These are phyloP conservation scores for Rissa tridactyla DNA, from an alignment of 2,113 vertebrate genomes.

Conservation along the genomic window DNA sequence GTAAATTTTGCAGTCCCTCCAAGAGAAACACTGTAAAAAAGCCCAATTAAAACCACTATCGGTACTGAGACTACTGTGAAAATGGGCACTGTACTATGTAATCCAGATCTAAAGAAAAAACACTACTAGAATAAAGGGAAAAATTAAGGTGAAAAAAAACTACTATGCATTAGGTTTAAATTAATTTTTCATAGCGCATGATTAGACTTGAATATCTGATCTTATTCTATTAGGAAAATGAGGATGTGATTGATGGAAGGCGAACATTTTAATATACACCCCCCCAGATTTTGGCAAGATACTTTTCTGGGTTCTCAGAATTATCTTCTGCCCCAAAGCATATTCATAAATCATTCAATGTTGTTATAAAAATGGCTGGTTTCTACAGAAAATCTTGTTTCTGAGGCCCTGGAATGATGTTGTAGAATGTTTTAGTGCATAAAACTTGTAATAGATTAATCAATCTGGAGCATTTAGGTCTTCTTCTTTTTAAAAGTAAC, in stretches of 20 bases:
- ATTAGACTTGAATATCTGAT: conserved; percentile 54
- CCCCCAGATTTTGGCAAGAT: conserved; percentile 22
- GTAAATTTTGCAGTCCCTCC: background rate
- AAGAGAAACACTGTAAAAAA: background rate
- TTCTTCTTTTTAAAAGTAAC: conserved; percentile 31
- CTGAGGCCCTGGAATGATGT: conserved; percentile 18
- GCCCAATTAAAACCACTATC: background rate
- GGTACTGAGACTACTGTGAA: background rate
- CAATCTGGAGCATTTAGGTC: conserved; percentile 35
- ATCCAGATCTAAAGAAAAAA: background rate
- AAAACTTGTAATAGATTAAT: conserved; percentile 43
- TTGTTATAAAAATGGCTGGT: conserved; percentile 50
- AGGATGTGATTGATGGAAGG: conserved; percentile 48
- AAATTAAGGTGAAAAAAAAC: background rate
- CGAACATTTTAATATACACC: conserved; percentile 34
- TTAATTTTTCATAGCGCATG: conserved; percentile 39
- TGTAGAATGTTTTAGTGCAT: conserved; percentile 38
- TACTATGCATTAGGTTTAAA: conserved; percentile 1
- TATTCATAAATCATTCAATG: conserved; percentile 69
- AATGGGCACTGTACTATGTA: background rate
- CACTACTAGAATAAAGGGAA: background rate
- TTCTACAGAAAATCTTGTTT: conserved; percentile 38
- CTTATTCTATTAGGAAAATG: conserved; percentile 43
- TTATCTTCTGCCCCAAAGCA: conserved; percentile 58
- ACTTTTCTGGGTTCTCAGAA: conserved; percentile 51